Evolutionary conservation across 2,113 vertebrate species (phyloP).

Genomic region (Aythya baeri): DNA sequence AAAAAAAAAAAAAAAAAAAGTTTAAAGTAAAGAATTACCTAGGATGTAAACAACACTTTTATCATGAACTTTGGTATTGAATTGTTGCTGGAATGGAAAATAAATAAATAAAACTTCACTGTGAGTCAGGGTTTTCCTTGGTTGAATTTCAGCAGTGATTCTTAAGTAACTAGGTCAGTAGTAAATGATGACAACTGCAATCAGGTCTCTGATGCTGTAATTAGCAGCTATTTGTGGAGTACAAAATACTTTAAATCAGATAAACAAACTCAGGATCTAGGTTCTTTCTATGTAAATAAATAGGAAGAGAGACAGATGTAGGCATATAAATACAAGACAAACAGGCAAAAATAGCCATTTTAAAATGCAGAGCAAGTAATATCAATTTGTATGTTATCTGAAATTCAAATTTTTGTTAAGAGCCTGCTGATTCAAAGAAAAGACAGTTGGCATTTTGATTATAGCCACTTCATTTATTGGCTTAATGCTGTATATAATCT

Average conservation of each 20-base stretch:
- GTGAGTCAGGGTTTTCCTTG: constrained; percentile 6
- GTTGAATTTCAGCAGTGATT: background rate
- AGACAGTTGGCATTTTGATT: constrained; percentile 45
- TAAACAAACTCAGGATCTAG: background rate
- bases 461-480: constrained; percentile 18
- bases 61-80: background rate
- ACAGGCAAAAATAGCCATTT: constrained; percentile 7
- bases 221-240: constrained; percentile 5
- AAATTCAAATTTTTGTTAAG: constrained; percentile 48
- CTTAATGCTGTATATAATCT: constrained; percentile 14
- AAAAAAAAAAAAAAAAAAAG: background rate
- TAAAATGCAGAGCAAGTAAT: constrained; percentile 31
- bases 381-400: constrained; percentile 34
- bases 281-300: background rate
- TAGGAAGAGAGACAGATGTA: background rate
- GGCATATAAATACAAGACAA: background rate
- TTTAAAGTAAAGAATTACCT: background rate
- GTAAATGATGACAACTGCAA: background rate
- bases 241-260: constrained; percentile 12
- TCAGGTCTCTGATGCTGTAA: background rate
- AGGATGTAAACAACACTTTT: background rate
- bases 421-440: constrained; percentile 28
- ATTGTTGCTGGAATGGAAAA: background rate
- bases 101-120: background rate
- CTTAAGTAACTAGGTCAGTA: background rate